Percentiles rank a stretch among this genome's conserved stretches.
phyloP scores from a whole-genome alignment of 2,888 invertebrate species.

The Stictocephala bisonia region DNA sequence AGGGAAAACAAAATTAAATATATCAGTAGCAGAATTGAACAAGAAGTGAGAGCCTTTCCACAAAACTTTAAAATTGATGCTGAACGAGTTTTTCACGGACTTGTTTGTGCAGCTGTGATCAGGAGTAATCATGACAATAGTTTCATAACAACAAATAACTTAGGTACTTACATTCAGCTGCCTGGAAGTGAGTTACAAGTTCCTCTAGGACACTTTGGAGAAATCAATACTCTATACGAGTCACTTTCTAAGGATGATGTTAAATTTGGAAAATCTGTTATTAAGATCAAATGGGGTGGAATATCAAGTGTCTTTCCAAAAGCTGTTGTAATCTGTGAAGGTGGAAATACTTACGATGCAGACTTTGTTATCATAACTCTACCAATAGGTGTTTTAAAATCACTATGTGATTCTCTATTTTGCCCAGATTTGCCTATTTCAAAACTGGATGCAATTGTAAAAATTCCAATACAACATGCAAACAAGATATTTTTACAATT shows the following conservation, averaged over 20 bases:
- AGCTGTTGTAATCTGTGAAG: conserved; percentile 75
- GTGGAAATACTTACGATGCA: conserved; percentile 75
- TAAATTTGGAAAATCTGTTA: conserved; percentile 76
- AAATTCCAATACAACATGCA: conserved; percentile 77
- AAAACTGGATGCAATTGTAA: conserved; percentile 76
- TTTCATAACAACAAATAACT: conserved; percentile 71
- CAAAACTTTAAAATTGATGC: conserved; percentile 78
- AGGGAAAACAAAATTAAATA: too few relatives aligned
- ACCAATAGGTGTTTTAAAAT: conserved; percentile 83
- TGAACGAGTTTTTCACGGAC: conserved; percentile 74
- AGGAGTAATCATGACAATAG: conserved; percentile 78
- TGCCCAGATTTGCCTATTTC: conserved; percentile 76
- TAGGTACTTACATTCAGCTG: conserved; percentile 74
- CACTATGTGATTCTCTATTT: conserved; percentile 77
- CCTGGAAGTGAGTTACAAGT: conserved; percentile 75
- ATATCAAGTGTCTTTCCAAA: conserved; percentile 60
- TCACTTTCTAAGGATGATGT: conserved; percentile 71
- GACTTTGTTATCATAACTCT: conserved; percentile 84
- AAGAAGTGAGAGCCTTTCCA: conserved; percentile 76
- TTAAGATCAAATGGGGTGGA: conserved; percentile 74
- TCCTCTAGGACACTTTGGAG: conserved; percentile 75
- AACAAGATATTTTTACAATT: conserved; percentile 84
- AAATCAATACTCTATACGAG: conserved; percentile 74
- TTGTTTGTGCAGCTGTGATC: conserved; percentile 73
- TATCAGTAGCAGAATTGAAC: conserved; percentile 74